Percentiles rank a stretch among this genome's conserved stretches.
phyloP scores from a whole-genome alignment of 2,113 vertebrate genomes.

The Cryptomyrus ogoouensis region DNA sequence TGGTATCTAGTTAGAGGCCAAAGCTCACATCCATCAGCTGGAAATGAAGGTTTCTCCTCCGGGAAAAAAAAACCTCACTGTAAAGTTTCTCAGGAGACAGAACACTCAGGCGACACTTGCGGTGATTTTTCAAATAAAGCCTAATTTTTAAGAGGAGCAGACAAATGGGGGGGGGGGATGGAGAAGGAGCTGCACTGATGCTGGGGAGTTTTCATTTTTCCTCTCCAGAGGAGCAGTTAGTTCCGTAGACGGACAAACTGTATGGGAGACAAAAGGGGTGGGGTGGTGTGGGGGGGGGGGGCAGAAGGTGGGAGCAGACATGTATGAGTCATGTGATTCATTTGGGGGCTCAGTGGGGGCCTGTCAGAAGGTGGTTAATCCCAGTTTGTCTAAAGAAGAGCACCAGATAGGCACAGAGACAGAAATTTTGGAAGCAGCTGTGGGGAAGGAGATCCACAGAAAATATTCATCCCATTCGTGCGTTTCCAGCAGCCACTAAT shows the following conservation, averaged over 20 bases:
- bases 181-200: not conserved
- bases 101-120: not conserved
- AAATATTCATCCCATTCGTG: not conserved
- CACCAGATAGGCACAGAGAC: not conserved
- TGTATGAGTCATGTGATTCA: not conserved
- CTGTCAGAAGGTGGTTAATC: not conserved
- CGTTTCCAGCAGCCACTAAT: not conserved
- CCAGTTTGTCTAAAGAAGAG: not conserved
- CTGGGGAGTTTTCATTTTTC: not conserved
- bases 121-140: not conserved
- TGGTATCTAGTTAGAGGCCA: not conserved
- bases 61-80: not conserved
- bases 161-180: not conserved
- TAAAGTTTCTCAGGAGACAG: not conserved
- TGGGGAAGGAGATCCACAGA: not conserved
- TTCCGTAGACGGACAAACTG: not conserved
- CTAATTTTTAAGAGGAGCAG: not conserved
- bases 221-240: not conserved
- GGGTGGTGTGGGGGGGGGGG: not conserved
- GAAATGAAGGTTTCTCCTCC: not conserved
- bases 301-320: not conserved
- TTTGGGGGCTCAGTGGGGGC: not conserved
- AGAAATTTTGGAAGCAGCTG: not conserved
- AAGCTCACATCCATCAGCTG: conserved; percentile 9
- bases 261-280: not conserved